These are phyloP conservation scores for Sinodicranocentrus sp. DNA, from an alignment of 2,888 invertebrate species.

Conservation along the genomic window DNA sequence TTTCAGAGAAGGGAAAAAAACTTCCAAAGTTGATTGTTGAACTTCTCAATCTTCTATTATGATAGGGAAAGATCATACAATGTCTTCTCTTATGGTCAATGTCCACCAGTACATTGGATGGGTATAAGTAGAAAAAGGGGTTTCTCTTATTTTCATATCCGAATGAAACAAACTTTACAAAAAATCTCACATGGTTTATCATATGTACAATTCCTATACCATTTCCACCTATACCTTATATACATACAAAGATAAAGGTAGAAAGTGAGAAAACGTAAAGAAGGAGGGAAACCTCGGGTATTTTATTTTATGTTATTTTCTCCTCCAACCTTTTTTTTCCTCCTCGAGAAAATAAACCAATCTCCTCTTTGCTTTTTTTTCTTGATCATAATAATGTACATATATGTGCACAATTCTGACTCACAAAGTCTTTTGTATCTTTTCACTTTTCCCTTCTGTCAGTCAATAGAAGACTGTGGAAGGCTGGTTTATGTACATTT, in stretches of 20 bases:
- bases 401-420: neutral
- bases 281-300: slow-evolving; percentile 9
- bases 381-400: slow-evolving; percentile 22
- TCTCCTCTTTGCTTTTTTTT: slow-evolving; percentile 41
- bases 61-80: slow-evolving; percentile 38
- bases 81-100: slow-evolving; percentile 46
- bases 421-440: neutral
- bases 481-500: too few relatives aligned
- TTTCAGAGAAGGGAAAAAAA: neutral
- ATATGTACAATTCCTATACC: too few relatives aligned
- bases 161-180: neutral
- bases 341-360: slow-evolving; percentile 36
- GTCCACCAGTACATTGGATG: slow-evolving; percentile 30
- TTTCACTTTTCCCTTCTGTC: slow-evolving; percentile 4
- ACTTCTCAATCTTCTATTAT: slow-evolving; percentile 23
- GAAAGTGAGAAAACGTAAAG: slow-evolving; percentile 9
- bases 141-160: slow-evolving; percentile 32
- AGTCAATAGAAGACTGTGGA: neutral
- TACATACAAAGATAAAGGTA: too few relatives aligned
- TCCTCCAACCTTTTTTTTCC: slow-evolving; percentile 12
- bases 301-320: slow-evolving; percentile 28
- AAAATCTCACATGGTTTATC: slow-evolving; percentile 41
- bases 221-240: too few relatives aligned
- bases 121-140: neutral
- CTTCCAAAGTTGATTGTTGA: slow-evolving; percentile 46